phyloP scores from a whole-genome alignment of 2,888 invertebrate genomes.

The Drosophila ezoana region DNA sequence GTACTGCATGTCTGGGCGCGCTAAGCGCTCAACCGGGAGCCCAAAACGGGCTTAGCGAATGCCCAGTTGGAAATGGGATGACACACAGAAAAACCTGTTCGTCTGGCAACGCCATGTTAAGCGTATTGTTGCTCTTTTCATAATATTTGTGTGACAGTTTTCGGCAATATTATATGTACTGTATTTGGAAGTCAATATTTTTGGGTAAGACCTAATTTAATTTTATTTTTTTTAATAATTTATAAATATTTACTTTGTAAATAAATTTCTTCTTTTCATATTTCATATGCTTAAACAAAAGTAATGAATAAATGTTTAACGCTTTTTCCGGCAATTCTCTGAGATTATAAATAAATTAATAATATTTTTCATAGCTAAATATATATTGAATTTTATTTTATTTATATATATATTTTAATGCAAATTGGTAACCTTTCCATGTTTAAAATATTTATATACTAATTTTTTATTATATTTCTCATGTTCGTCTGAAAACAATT shows the following conservation, averaged over 20 bases:
- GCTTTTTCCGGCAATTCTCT: too few relatives aligned
- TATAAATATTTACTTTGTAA: background rate
- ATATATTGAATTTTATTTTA: background rate
- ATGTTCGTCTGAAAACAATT: too few relatives aligned
- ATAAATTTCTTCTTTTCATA: background rate
- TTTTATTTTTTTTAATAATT: background rate
- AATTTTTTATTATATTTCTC: background rate
- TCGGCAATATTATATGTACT: background rate
- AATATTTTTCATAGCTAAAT: background rate
- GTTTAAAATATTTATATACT: background rate
- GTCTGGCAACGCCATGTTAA: constrained; percentile 18
- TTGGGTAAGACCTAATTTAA: background rate
- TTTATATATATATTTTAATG: background rate
- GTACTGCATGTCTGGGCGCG: constrained; percentile 73
- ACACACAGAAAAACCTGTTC: constrained; percentile 54
- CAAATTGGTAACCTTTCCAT: too few relatives aligned
- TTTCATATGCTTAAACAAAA: background rate
- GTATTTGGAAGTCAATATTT: background rate
- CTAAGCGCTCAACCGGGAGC: constrained; percentile 60
- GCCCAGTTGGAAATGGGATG: constrained; percentile 66
- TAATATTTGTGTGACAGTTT: background rate
- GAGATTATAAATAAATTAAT: too few relatives aligned
- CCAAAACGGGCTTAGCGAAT: constrained; percentile 61
- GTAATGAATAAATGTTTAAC: too few relatives aligned
- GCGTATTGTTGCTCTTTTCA: background rate